phyloP scores from a whole-genome alignment of 2,113 vertebrate genomes.

The Oreochromis niloticus region DNA sequence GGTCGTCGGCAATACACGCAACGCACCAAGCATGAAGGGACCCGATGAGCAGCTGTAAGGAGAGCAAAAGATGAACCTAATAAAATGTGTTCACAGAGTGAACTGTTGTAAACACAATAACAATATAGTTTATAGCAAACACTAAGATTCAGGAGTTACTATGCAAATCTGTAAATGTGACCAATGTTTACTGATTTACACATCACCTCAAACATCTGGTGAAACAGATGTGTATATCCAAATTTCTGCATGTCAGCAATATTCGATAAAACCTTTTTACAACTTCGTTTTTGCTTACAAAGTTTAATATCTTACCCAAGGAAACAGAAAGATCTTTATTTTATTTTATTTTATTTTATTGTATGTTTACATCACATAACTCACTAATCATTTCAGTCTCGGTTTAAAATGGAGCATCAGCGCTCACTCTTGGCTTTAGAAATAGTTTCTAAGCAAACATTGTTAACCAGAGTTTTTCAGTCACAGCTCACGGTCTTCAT shows the following conservation, averaged over 20 bases:
- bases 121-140: neutral
- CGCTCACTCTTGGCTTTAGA: neutral
- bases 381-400: neutral
- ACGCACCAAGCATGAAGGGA: neutral
- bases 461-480: neutral
- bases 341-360: neutral
- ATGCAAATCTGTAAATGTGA: neutral
- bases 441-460: neutral
- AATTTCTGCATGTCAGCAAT: neutral
- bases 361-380: neutral
- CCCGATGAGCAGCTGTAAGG: neutral
- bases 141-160: neutral
- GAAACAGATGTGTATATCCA: neutral
- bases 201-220: neutral
- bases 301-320: neutral
- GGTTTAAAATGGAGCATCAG: neutral
- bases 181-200: neutral
- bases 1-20: neutral
- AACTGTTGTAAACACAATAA: neutral
- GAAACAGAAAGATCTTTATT: neutral
- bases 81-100: neutral
- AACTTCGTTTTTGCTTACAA: neutral
- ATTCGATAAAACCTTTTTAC: neutral
- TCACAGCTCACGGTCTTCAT: neutral
- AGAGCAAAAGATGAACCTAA: neutral